Evolutionary conservation across 1,140 invertebrate species (phyloP).

Genomic region (Zaprionus camerounensis): DNA sequence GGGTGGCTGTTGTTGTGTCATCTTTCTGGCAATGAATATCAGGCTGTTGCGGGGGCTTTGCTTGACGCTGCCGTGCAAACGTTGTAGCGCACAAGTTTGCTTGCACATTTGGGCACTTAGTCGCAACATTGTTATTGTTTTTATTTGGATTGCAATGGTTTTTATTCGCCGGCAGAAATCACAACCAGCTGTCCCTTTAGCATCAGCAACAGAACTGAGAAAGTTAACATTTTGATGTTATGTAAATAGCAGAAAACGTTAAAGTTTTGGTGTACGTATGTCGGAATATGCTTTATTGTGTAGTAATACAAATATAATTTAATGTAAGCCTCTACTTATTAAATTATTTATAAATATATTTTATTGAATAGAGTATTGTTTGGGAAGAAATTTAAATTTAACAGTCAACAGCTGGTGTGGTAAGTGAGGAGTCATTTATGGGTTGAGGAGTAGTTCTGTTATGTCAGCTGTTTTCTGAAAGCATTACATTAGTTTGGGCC

Average conservation of each 20-base stretch:
- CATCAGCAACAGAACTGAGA: not conserved
- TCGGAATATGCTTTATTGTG: not conserved
- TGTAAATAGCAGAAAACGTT: constrained; percentile 9
- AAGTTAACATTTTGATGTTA: constrained; percentile 9
- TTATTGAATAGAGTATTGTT: not conserved
- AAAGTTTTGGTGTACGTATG: not conserved
- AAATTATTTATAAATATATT: not conserved
- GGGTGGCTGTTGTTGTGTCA: constrained; percentile 54
- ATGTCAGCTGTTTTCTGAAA: constrained; percentile 10
- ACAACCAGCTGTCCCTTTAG: constrained; percentile 6
- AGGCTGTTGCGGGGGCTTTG: not conserved
- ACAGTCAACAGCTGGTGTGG: not conserved
- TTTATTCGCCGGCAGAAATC: constrained; percentile 1
- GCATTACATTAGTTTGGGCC: not conserved
- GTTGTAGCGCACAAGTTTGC: constrained; percentile 15
- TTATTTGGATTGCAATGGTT: constrained; percentile 24
- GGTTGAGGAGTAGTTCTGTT: constrained; percentile 3
- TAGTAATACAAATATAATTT: not conserved
- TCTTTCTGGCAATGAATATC: constrained; percentile 43
- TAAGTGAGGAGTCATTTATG: not conserved
- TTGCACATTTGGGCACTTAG: constrained; percentile 51
- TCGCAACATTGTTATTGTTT: constrained; percentile 52
- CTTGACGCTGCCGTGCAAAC: not conserved
- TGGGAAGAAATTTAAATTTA: not conserved
- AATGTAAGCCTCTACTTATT: not conserved